These are phyloP conservation scores for Drosophila pseudoobscura DNA, from an alignment of 1,140 invertebrate species.

Conservation along the genomic window DNA sequence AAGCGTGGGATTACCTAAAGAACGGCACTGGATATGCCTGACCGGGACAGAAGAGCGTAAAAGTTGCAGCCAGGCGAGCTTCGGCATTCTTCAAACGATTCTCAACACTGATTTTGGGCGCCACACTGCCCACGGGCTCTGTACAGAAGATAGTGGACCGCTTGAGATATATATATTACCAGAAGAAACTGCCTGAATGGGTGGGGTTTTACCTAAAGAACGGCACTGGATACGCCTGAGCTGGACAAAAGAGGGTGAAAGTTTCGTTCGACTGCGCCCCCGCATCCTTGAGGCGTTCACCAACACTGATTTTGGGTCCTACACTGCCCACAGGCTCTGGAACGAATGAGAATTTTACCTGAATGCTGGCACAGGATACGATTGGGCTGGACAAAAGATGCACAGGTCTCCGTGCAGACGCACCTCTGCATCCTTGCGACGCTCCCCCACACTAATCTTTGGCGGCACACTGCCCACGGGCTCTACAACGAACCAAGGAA, in stretches of 20 bases:
- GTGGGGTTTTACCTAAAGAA: slow-evolving; percentile 85
- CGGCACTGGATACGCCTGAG: slow-evolving; percentile 88
- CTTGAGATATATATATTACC: slow-evolving; percentile 7
- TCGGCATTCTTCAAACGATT: slow-evolving; percentile 86
- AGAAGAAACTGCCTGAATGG: slow-evolving; percentile 56
- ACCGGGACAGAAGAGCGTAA: slow-evolving; percentile 85
- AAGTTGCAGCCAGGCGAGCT: slow-evolving; percentile 83
- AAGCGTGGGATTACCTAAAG: slow-evolving; percentile 84
- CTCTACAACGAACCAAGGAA: slow-evolving; percentile 84
- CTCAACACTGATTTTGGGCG: slow-evolving; percentile 84
- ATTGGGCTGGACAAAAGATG: slow-evolving; percentile 87
- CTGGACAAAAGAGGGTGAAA: slow-evolving; percentile 84
- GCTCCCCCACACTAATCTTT: slow-evolving; percentile 86
- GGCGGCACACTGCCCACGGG: slow-evolving; percentile 89
- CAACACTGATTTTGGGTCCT: slow-evolving; percentile 87
- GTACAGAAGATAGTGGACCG: background rate
- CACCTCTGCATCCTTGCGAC: slow-evolving; percentile 84
- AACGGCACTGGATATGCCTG: slow-evolving; percentile 87
- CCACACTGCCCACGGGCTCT: slow-evolving; percentile 84
- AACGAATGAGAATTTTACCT: slow-evolving; percentile 84
- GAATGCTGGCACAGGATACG: slow-evolving; percentile 87
- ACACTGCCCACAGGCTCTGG: slow-evolving; percentile 89
- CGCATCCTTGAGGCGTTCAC: slow-evolving; percentile 85
- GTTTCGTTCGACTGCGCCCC: slow-evolving; percentile 84
- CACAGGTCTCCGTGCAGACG: slow-evolving; percentile 46